These are phyloP conservation scores for Echiichthys vipera DNA, from an alignment of 2,797 vertebrate species.

Conservation along the genomic window DNA sequence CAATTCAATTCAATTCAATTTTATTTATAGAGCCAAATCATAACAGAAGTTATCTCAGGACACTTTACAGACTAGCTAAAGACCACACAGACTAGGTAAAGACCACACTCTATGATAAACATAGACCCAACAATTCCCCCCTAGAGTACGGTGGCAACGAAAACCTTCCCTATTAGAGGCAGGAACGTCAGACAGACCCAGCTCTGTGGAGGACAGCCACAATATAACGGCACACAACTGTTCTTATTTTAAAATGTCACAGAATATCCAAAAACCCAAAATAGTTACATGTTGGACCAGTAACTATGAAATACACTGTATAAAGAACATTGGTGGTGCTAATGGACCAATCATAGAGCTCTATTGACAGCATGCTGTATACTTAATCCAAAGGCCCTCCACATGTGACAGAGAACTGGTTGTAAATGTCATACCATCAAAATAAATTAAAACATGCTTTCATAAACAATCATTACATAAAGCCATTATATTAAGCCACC, in stretches of 20 bases:
- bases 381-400: neutral
- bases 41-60: too few relatives aligned
- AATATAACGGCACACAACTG: too few relatives aligned
- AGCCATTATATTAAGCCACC: neutral
- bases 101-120: too few relatives aligned
- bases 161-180: too few relatives aligned
- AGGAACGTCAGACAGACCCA: too few relatives aligned
- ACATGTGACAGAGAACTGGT: neutral
- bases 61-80: too few relatives aligned
- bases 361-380: neutral
- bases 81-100: too few relatives aligned
- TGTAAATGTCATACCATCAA: neutral
- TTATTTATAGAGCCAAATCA: too few relatives aligned
- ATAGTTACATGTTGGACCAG: neutral
- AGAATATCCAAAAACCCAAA: neutral
- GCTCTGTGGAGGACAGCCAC: too few relatives aligned
- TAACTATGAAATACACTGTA: neutral
- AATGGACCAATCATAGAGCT: neutral
- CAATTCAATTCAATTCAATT: too few relatives aligned
- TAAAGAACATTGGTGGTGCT: neutral
- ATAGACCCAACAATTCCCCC: too few relatives aligned
- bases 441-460: neutral
- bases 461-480: neutral
- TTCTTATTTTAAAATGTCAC: neutral
- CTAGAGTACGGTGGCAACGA: too few relatives aligned